phyloP scores from a whole-genome alignment of 2,113 vertebrate species.

The Heteronetta atricapilla region DNA sequence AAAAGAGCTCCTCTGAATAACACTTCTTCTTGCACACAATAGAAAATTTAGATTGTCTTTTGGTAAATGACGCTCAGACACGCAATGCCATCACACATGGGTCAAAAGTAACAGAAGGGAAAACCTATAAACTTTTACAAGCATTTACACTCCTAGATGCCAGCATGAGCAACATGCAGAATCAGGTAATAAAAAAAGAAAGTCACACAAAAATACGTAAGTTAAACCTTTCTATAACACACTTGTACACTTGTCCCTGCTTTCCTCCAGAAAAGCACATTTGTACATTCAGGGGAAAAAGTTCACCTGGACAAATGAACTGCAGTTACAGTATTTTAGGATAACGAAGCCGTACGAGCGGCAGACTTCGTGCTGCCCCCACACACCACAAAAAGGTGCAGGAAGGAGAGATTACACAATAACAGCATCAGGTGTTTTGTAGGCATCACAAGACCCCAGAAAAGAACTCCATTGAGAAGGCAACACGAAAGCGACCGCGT shows the following conservation, averaged over 20 bases:
- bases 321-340: no score
- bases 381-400: background rate
- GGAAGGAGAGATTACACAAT: accelerated
- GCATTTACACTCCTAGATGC: background rate
- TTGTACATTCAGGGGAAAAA: no score
- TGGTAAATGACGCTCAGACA: background rate
- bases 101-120: background rate
- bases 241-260: accelerated
- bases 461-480: background rate
- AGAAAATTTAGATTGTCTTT: background rate
- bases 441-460: background rate
- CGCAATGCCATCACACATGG: accelerated
- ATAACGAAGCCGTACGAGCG: accelerated
- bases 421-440: accelerated
- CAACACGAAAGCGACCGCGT: background rate
- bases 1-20: background rate
- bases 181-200: background rate
- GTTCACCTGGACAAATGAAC: accelerated
- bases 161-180: accelerated
- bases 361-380: background rate
- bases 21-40: background rate
- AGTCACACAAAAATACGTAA: accelerated
- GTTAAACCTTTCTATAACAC: accelerated
- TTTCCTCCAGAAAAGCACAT: background rate
- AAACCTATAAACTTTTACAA: background rate